A percentile compares a stretch with the other conserved stretches of the same genome.
Conservation (phyloP, 2,113 vertebrate species). For the Melanotaenia duboulayi region DNA sequence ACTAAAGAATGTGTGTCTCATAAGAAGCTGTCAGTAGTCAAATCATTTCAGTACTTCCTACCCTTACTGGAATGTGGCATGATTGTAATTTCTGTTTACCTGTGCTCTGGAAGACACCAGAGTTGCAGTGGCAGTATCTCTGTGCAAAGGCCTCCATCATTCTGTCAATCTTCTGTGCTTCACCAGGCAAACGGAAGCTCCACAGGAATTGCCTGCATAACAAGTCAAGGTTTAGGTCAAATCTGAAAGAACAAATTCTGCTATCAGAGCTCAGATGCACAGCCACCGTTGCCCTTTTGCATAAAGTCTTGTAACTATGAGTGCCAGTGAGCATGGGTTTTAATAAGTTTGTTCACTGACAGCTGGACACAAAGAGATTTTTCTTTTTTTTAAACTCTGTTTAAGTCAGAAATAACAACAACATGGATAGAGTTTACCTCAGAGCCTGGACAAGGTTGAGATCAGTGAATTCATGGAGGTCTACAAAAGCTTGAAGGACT, state of each 20-base stretch:
- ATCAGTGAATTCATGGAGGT: slow-evolving; percentile 94
- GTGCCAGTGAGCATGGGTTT: not conserved
- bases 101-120: slow-evolving; percentile 92
- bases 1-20: not conserved
- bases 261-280: not conserved
- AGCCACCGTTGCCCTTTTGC: not conserved
- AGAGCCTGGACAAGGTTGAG: slow-evolving; percentile 94
- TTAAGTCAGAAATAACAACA: not conserved
- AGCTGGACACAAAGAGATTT: slow-evolving; percentile 1
- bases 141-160: slow-evolving; percentile 96
- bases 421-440: slow-evolving; percentile 76
- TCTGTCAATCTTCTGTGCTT: slow-evolving; percentile 94
- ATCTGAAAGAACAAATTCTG: slow-evolving; percentile 3
- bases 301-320: not conserved
- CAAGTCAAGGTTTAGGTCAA: slow-evolving; percentile 32
- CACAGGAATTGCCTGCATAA: slow-evolving; percentile 90
- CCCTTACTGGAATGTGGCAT: not conserved
- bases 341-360: slow-evolving; percentile 5
- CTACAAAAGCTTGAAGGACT: slow-evolving; percentile 92
- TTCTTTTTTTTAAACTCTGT: not conserved
- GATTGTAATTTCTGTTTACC: slow-evolving; percentile 67
- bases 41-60: not conserved
- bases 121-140: slow-evolving; percentile 91
- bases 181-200: slow-evolving; percentile 93
- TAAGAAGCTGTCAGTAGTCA: no score